Conservation (phyloP, 2,797 vertebrate genomes). For the Notolabrus celidotus region DNA sequence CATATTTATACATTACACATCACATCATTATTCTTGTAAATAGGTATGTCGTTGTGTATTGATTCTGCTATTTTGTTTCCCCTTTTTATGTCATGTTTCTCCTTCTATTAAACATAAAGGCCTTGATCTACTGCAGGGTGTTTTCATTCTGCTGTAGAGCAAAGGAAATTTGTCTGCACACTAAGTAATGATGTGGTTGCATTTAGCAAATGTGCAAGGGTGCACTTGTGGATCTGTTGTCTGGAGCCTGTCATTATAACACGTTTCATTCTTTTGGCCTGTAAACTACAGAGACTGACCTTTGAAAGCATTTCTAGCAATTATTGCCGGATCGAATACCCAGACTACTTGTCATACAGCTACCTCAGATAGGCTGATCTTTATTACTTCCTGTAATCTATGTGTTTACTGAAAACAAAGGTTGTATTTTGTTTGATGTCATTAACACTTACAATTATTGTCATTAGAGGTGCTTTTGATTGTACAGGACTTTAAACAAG, state of each 20-base stretch:
- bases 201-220: slow-evolving; percentile 15
- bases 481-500: too few relatives aligned
- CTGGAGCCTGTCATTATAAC: slow-evolving; percentile 18
- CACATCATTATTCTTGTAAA: slow-evolving; percentile 57
- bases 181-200: slow-evolving; percentile 38
- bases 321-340: slow-evolving; percentile 12
- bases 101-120: neutral
- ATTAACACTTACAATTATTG: too few relatives aligned
- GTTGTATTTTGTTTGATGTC: too few relatives aligned
- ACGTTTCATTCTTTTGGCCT: slow-evolving; percentile 20
- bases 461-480: neutral
- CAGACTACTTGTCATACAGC: slow-evolving; percentile 25
- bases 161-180: slow-evolving; percentile 49
- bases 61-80: too few relatives aligned
- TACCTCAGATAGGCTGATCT: slow-evolving; percentile 26
- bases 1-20: slow-evolving; percentile 41
- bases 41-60: neutral
- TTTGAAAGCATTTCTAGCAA: slow-evolving; percentile 39
- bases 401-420: neutral
- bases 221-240: slow-evolving; percentile 16
- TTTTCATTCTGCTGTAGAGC: slow-evolving; percentile 26
- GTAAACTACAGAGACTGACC: slow-evolving; percentile 49
- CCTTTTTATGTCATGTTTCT: slow-evolving; percentile 10
- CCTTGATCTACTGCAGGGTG: neutral
- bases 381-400: slow-evolving; percentile 3